Percentiles rank a stretch among this genome's conserved stretches.
Evolutionary conservation across 2,888 invertebrate genomes (phyloP).

Genomic region (Liodrosophila aerea): DNA sequence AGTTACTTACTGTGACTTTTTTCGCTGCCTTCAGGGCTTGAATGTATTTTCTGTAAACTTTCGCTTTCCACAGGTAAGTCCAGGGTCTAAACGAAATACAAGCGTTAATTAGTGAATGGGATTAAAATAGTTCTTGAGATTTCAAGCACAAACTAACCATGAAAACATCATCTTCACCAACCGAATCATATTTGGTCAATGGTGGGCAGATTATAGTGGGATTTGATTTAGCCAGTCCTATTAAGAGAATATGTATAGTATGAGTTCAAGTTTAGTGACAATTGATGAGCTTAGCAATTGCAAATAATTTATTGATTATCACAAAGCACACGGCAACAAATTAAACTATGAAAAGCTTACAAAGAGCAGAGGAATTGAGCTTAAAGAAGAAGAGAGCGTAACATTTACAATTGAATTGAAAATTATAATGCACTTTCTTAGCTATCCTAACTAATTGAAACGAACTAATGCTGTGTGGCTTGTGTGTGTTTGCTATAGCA

Average conservation of each 20-base stretch:
- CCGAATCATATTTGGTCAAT: slow-evolving; percentile 85
- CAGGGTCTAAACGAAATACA: slow-evolving; percentile 87
- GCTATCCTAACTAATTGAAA: no score
- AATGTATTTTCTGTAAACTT: slow-evolving; percentile 84
- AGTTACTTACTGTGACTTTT: slow-evolving; percentile 82
- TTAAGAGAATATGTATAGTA: slow-evolving; percentile 3
- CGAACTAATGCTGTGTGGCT: no score
- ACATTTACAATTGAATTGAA: slow-evolving; percentile 7
- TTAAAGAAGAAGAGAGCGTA: slow-evolving; percentile 23
- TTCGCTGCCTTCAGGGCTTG: slow-evolving; percentile 86
- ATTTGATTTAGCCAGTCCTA: slow-evolving; percentile 90
- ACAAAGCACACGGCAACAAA: slow-evolving; percentile 62
- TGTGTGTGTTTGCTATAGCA: no score
- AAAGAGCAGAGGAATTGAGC: slow-evolving; percentile 25
- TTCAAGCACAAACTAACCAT: slow-evolving; percentile 86
- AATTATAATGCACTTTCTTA: no score
- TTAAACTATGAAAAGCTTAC: no score
- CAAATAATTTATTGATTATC: neutral
- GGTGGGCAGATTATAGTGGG: slow-evolving; percentile 83
- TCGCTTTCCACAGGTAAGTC: slow-evolving; percentile 93
- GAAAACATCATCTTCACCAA: slow-evolving; percentile 96
- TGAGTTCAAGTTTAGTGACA: no score
- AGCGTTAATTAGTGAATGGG: slow-evolving; percentile 3
- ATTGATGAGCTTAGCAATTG: neutral
- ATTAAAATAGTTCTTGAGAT: neutral